Conservation (phyloP, 2,797 vertebrate species). For the Cossypha polioptera region DNA sequence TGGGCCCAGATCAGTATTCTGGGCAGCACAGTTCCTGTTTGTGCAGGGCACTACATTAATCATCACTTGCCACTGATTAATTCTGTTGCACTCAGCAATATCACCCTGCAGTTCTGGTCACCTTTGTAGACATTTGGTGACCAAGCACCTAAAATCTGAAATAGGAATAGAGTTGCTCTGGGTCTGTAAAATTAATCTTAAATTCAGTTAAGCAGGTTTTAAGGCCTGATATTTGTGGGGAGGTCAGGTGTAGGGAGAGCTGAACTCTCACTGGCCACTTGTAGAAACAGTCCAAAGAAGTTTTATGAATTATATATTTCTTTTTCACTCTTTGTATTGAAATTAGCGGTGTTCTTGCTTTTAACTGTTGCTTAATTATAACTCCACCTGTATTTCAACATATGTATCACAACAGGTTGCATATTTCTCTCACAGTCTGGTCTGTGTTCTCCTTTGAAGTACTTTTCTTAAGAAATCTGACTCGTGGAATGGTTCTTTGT, state of each 20-base stretch:
- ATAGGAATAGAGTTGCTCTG: background rate
- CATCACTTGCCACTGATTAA: background rate
- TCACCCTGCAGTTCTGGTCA: background rate
- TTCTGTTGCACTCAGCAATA: background rate
- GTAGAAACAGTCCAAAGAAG: background rate
- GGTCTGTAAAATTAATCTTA: background rate
- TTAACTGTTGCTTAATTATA: background rate
- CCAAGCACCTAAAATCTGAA: background rate
- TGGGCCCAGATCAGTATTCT: background rate
- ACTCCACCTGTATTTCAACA: background rate
- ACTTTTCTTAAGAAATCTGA: background rate
- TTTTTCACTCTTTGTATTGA: background rate
- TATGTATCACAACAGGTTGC: background rate
- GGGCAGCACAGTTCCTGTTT: background rate
- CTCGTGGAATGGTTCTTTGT: background rate
- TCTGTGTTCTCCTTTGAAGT: background rate
- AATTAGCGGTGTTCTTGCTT: background rate
- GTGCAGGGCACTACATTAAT: background rate
- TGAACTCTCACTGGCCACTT: background rate
- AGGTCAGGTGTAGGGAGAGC: background rate
- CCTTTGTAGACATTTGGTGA: background rate
- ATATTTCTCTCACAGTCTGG: background rate
- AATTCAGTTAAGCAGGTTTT: background rate
- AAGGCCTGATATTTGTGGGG: background rate
- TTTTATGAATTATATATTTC: background rate